Evolutionary conservation across 1,140 invertebrate species (phyloP), one percentile per base, ranked within the genome.

Genomic region (Planococcus citri): DNA sequence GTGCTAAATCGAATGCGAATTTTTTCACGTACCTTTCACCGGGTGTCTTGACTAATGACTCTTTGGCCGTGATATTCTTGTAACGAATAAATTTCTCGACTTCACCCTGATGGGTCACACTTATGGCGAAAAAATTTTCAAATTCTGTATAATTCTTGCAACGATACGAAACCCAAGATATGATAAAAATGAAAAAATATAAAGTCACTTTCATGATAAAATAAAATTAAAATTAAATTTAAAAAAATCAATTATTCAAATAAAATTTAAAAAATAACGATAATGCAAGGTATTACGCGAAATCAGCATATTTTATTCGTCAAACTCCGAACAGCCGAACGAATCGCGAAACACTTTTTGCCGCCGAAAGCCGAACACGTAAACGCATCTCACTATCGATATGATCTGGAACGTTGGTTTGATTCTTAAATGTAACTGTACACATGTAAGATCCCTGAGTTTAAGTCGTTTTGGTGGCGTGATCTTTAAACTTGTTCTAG

Each of bases 1-100:
- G 12, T 12, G 29, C 3, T 33, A 33, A 33, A 33, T 33, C n/a
- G n/a, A n/a, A n/a, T n/a, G n/a, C n/a, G n/a, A n/a, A n/a, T 33
- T 33, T 33, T 12, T 6, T 3, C 29, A 6, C 29, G 29, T 64
- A 64, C 60, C 25, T 64, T 25, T 64, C 60, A 27, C 25, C 25
- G 60, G 60, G 60, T 25, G 60, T 25, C 60, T 25, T 64, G 10
- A 64, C 25, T 27, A 64, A 17, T 14, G 60, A 64, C 25, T 64
- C 60, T 25, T 64, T 64, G 60, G 60, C 33, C 20, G 33, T 69
- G 22, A 69, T 51, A 41, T 24, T 33, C 29, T 69, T 69, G 38
- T 69, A 51, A 22, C 38, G 41, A 12, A 38, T 51, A 41, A 21
- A 69, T 51, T 69, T 69, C 33, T 51, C 41, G 22, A 69, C 22